phyloP scores from a whole-genome alignment of 2,797 vertebrate genomes.

The Helostoma temminkii region DNA sequence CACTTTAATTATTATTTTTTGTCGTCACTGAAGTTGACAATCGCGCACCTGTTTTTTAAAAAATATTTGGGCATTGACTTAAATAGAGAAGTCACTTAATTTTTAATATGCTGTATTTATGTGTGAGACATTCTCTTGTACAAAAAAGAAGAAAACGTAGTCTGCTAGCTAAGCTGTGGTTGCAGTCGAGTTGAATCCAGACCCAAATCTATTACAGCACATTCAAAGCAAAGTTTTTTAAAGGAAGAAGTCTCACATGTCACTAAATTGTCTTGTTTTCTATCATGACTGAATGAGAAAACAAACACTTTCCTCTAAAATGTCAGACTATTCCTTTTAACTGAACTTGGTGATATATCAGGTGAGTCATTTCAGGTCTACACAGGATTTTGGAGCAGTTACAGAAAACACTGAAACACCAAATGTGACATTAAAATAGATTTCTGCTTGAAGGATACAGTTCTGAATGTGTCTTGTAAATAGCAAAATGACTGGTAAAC shows the following conservation, averaged over 20 bases:
- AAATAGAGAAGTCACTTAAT: constrained; percentile 29
- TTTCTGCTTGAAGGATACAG: constrained; percentile 56
- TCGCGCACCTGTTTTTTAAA: constrained; percentile 38
- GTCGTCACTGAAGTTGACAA: constrained; percentile 34
- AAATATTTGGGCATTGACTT: constrained; percentile 32
- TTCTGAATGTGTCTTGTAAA: constrained; percentile 80
- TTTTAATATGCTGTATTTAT: constrained; percentile 57
- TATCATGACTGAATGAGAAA: background rate
- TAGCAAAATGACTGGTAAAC: constrained; percentile 42
- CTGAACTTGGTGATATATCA: constrained; percentile 1
- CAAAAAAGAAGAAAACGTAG: constrained; percentile 1
- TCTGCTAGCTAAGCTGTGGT: background rate
- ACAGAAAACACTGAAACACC: constrained; percentile 53
- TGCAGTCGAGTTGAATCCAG: constrained; percentile 20
- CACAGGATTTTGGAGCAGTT: constrained; percentile 21
- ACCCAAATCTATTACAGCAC: background rate
- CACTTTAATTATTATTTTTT: constrained; percentile 49
- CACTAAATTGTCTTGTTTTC: background rate
- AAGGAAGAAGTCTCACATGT: constrained; percentile 15
- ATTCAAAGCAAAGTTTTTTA: background rate
- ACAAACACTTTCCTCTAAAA: background rate
- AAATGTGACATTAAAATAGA: constrained; percentile 55
- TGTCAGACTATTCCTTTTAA: constrained; percentile 20
- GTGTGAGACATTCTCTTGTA: constrained; percentile 30
- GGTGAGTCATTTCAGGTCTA: constrained; percentile 26